Base-by-base conservation (phyloP, 2,797 vertebrate genomes). In the Miichthys miiuy region DNA sequence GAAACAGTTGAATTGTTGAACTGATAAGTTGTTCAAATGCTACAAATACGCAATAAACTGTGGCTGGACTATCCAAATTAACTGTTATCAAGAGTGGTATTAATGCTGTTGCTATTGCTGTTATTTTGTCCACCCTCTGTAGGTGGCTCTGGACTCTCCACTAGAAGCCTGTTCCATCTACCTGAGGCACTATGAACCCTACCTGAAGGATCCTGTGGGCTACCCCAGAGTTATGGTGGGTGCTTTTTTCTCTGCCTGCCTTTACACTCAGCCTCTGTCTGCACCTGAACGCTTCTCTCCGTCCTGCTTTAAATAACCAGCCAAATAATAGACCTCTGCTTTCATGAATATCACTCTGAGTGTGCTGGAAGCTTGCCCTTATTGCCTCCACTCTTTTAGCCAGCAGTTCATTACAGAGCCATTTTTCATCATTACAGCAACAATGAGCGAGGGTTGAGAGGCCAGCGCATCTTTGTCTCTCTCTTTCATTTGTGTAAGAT, bases 161-260 rank as follows among this genome's bases (percentile, higher is more conserved):
- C 84, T 95, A 0, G 96, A 97, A 3, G 89, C 94, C 7, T 97
- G 97, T 51, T 96, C 96, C 6, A 67, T 88, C 58, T 98, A 99
- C 81, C 87, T 96, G 71, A 95, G 92, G 85, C 95, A 96, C 62
- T 97, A 94, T 4, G 97, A 99, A 68, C 97, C 96, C 0, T 98
- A 98, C 90, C 93, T 98, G 88, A 95, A 95, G 23, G 97, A 99
- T 84, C 97, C 97, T 0, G 96, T 96, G 48, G 96, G 95, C 57
- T 98, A 96, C 83, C 96, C 97, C 79, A 97, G 95, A 89, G 94
- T 97, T 52, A 97, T 97, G 97, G 97, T 97, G 82, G 92, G 95
- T 74, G 30, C 20, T 62, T 54, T 42, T 48, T 30, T 64, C 21
- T 66, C 62, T 71, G 47, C 58, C 44, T 48, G 44, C 62, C 66